Conservation (phyloP, 92 coral and sea anemone species). For the Heteractis magnifica region DNA sequence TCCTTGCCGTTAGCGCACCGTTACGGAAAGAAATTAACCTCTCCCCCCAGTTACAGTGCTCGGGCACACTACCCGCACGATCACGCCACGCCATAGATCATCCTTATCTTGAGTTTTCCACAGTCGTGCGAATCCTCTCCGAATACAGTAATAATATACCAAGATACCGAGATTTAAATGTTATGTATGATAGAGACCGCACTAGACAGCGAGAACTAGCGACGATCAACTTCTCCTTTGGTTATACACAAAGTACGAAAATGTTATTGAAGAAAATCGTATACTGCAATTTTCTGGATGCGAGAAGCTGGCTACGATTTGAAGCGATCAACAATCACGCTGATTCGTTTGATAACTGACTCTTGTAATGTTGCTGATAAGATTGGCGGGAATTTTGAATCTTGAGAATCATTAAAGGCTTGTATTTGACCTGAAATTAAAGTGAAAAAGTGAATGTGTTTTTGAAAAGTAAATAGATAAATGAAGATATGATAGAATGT, state of each 20-base stretch:
- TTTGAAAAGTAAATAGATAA: not conserved
- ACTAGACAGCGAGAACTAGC: not conserved
- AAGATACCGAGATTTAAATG: not conserved
- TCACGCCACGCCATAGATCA: too few relatives aligned
- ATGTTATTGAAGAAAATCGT: not conserved
- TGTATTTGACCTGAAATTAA: slow-evolving; percentile 2
- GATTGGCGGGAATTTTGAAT: not conserved
- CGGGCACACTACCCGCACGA: too few relatives aligned
- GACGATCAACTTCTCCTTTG: not conserved
- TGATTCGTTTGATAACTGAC: not conserved
- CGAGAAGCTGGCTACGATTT: not conserved
- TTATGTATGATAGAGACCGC: not conserved
- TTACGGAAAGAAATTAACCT: too few relatives aligned
- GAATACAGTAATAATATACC: too few relatives aligned
- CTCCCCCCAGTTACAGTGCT: too few relatives aligned
- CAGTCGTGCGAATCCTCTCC: too few relatives aligned
- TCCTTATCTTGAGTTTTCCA: too few relatives aligned
- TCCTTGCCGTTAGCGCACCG: too few relatives aligned
- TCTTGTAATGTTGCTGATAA: not conserved
- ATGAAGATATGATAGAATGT: not conserved
- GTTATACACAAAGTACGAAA: not conserved
- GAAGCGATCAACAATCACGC: not conserved
- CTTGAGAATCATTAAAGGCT: not conserved
- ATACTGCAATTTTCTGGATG: not conserved
- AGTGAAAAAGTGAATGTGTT: not conserved